Conservation (phyloP, 2,113 vertebrate species). For the Phrynocephalus versicolor region DNA sequence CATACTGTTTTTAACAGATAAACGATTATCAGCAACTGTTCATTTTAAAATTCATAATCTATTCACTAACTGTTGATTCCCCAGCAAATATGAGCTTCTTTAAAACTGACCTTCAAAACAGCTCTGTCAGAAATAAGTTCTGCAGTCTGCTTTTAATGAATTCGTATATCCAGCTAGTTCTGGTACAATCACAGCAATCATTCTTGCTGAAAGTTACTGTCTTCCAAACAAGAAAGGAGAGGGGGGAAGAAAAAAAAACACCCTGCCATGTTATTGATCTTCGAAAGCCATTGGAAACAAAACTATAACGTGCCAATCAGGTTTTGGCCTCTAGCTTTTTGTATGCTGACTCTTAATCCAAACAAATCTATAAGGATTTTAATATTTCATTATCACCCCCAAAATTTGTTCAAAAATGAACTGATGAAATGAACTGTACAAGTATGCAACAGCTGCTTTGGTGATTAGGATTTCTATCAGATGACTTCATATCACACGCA, state of each 20-base stretch:
- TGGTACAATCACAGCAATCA: not conserved
- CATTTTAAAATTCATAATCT: no score
- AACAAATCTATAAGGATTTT: not conserved
- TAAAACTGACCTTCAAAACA: not conserved
- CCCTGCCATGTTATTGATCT: not conserved
- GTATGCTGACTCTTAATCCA: not conserved
- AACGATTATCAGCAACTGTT: not conserved
- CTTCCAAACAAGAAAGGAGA: not conserved
- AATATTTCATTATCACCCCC: not conserved
- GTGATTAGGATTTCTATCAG: slow-evolving; percentile 68
- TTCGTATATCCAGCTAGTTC: not conserved
- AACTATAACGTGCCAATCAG: not conserved
- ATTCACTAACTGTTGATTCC: no score
- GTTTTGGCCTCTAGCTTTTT: not conserved
- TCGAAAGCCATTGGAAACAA: not conserved
- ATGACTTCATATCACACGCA: slow-evolving; percentile 63
- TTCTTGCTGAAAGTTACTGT: not conserved
- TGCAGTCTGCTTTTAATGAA: not conserved
- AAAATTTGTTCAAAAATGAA: not conserved
- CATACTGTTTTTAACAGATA: not conserved
- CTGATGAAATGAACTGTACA: no score
- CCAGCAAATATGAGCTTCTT: not conserved
- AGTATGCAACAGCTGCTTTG: slow-evolving; percentile 16
- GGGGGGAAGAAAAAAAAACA: not conserved
- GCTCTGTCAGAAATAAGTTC: not conserved